Percentiles rank a stretch among this genome's conserved stretches.
Conservation (phyloP, 2,797 vertebrate species). For the Psittacula echo region DNA sequence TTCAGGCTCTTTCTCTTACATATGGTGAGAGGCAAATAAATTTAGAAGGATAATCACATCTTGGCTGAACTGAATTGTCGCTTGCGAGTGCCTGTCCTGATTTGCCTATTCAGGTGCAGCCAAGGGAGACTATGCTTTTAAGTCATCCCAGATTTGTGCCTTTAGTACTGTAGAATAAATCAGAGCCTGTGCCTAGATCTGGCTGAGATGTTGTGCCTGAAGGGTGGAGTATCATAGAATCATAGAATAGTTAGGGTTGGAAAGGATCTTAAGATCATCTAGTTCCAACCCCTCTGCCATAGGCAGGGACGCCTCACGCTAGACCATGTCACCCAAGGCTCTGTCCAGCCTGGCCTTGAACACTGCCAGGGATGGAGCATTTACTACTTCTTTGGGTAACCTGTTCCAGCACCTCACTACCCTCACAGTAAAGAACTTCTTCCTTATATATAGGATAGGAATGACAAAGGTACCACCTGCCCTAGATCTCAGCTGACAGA, state of each 20-base stretch:
- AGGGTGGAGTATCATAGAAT: not conserved
- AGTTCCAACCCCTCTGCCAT: not conserved
- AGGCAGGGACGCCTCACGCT: not conserved
- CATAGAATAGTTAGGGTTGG: not conserved
- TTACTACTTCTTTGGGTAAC: not conserved
- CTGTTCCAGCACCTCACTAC: not conserved
- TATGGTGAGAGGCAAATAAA: not conserved
- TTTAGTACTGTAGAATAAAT: not conserved
- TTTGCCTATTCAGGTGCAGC: not conserved
- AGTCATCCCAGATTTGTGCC: not conserved
- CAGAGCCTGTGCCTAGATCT: not conserved
- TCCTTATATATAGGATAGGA: not conserved
- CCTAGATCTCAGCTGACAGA: not conserved
- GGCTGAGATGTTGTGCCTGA: not conserved
- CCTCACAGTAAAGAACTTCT: not conserved
- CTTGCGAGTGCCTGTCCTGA: not conserved
- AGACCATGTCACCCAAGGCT: not conserved
- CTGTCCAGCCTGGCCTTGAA: not conserved
- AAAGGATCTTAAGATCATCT: not conserved
- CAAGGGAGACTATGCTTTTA: not conserved
- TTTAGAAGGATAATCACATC: slow-evolving; percentile 3
- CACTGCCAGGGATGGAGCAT: not conserved
- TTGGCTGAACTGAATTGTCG: not conserved
- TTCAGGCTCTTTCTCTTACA: not conserved
- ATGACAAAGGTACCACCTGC: not conserved